Conservation (phyloP, 2,113 vertebrate species). For the Xyrauchen texanus region DNA sequence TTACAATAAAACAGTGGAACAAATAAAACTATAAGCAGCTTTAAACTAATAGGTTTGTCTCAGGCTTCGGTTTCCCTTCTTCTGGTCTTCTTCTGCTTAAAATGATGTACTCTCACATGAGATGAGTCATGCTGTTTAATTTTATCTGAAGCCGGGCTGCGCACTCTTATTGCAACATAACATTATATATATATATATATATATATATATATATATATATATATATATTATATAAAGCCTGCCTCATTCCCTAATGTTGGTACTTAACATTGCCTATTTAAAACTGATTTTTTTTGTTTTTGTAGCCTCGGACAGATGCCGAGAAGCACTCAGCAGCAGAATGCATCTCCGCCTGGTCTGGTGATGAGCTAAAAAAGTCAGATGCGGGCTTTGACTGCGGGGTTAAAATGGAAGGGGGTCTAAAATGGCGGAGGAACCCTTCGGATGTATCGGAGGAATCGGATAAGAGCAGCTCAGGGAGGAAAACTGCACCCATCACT, state of each 20-base stretch:
- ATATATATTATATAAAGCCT: no score
- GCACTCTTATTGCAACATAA: no score
- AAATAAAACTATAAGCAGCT: neutral
- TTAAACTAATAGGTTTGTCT: neutral
- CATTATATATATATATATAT: no score
- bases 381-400: constrained; percentile 87
- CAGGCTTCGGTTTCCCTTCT: no score
- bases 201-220: no score
- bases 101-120: no score
- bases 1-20: constrained; percentile 9
- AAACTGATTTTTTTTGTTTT: constrained; percentile 3
- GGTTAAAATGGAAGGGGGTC: constrained; percentile 82
- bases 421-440: constrained; percentile 88
- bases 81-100: no score
- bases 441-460: constrained; percentile 94
- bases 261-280: neutral
- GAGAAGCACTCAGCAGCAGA: constrained; percentile 89
- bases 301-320: constrained; percentile 84
- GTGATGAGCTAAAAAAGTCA: constrained; percentile 87
- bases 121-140: no score
- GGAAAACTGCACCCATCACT: constrained; percentile 83
- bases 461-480: constrained; percentile 87
- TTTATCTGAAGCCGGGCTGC: no score
- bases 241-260: neutral
- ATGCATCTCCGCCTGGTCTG: constrained; percentile 81